A percentile compares a stretch with the other conserved stretches of the same genome.
Conservation (phyloP, 2,797 vertebrate species). For the Dallia pectoralis region DNA sequence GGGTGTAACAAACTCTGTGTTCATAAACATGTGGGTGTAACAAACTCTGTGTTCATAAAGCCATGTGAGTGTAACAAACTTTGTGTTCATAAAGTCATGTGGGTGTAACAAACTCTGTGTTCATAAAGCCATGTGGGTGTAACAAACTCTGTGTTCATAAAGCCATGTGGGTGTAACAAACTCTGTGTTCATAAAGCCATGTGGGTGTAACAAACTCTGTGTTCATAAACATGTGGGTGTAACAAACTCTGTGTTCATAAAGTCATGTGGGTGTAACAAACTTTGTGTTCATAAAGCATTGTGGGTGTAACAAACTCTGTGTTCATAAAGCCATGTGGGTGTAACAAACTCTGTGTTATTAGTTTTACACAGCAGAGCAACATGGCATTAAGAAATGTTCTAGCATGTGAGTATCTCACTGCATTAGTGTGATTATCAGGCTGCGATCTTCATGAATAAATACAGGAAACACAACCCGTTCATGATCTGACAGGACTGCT, state of each 20-base stretch:
- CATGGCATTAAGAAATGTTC: not conserved
- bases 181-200: not conserved
- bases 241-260: too few relatives aligned
- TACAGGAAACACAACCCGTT: not conserved
- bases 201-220: not conserved
- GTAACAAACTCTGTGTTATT: not conserved
- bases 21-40: too few relatives aligned
- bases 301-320: not conserved
- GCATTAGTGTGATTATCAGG: not conserved
- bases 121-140: not conserved
- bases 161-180: not conserved
- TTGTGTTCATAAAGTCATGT: not conserved
- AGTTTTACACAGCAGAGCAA: conserved; percentile 7
- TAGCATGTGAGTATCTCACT: not conserved
- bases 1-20: not conserved
- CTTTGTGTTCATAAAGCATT: not conserved
- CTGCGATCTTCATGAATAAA: not conserved
- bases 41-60: not conserved
- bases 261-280: not conserved
- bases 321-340: not conserved
- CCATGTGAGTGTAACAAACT: not conserved
- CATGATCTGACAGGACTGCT: not conserved
- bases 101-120: not conserved
- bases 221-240: too few relatives aligned
- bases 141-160: not conserved